Conservation (phyloP, 1,140 invertebrate genomes). For the Drosophila subobscura region DNA sequence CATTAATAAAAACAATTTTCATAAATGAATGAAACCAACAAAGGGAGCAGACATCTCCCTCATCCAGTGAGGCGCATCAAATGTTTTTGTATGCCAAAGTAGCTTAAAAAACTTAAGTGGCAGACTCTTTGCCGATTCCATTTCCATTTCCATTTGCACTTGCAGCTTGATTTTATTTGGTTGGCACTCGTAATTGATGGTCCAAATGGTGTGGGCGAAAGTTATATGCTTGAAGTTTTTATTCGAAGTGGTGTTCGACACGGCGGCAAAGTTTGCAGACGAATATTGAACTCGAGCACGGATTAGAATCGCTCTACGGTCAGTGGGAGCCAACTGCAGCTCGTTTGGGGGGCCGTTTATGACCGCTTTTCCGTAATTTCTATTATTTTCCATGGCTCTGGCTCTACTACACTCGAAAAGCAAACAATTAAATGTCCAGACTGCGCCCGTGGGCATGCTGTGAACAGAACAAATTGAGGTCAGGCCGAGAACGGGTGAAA, state of each 20-base stretch:
- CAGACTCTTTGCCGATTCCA: conserved; percentile 4
- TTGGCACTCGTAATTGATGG: conserved; percentile 33
- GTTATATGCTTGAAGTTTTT: conserved; percentile 54
- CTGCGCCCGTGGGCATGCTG: conserved; percentile 71
- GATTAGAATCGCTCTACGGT: conserved; percentile 31
- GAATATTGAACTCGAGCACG: conserved; percentile 53
- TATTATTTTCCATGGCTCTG: conserved; percentile 67
- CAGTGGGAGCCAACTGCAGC: conserved; percentile 53
- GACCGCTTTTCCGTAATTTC: conserved; percentile 75
- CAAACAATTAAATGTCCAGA: conserved; percentile 81
- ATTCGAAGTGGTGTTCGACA: conserved; percentile 15
- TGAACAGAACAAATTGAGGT: conserved; percentile 78
- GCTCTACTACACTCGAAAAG: conserved; percentile 52
- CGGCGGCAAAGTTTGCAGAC: conserved; percentile 70
- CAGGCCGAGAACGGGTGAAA: conserved; percentile 48
- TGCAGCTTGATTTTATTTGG: conserved; percentile 4
- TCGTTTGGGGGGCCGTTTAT: conserved; percentile 61
- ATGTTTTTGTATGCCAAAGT: conserved; percentile 60
- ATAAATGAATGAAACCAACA: conserved; percentile 69
- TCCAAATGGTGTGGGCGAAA: conserved; percentile 14
- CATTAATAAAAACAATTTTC: conserved; percentile 77
- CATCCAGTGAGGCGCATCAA: conserved; percentile 50
- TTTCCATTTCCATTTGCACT: conserved; percentile 16
- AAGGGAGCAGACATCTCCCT: conserved; percentile 19
- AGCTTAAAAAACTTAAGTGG: conserved; percentile 59